Evolutionary conservation across 2,797 vertebrate genomes (phyloP), one percentile per base, ranked within the genome.

Genomic region (Garrulus glandarius): DNA sequence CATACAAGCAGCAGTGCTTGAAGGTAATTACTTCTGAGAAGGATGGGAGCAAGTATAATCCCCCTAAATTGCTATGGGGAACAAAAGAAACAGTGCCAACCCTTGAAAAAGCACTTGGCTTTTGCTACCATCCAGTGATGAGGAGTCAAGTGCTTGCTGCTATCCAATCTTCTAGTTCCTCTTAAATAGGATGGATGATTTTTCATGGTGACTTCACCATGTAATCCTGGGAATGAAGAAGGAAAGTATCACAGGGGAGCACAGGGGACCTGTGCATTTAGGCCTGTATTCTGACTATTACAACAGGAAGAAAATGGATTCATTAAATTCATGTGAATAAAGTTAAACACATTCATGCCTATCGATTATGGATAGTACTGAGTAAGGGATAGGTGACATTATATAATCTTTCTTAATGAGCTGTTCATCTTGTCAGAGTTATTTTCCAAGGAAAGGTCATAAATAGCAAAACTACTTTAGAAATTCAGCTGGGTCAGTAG

Each of bases 351-450:
- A 56, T 85, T 75, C 21, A 55, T 59, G 32, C 15, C 32, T 78
- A 39, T 81, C 21, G 39, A 6, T 59, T 87, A 67, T 20, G 30
- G 44, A 43, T 19, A 77, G 92, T 83, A 90, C 67, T 69, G 93
- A 95, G 72, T 93, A 96, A 89, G 87, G 81, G 84, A 27, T 34
- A 92, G 85, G 74, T 41, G 69, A 63, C 27, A 34, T 80, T 70
- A 84, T 47, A 80, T 82, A 78, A 92, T 86, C 75, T 80, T 57
- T 63, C 50, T 79, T 68, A 77, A 41, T 59, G n/a, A 92, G 27
- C 32, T 46, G 6, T 67, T 39, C 6, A 10, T 70, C 22, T 88
- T 3, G 1, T 69, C 47, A 70, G 43, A 71, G 26, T 49, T 79
- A 49, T 64, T 95, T 87, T 63, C 43, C 18, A 61, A 44, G 41